Conservation (phyloP, 1,140 invertebrate genomes). For the Oppia nitens region DNA sequence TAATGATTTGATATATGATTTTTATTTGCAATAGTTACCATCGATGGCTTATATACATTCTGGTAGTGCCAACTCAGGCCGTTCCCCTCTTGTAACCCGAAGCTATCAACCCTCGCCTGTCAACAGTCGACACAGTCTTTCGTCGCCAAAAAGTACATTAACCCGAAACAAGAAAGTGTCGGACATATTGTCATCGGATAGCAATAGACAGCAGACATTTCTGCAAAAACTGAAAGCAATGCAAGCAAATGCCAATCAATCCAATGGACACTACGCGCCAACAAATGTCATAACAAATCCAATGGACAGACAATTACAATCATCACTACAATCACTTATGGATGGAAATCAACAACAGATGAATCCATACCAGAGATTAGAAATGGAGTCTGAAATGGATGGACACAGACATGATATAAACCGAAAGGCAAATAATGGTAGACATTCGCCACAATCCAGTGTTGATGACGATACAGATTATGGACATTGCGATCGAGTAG, state of each 20-base stretch:
- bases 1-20: constrained; percentile 15
- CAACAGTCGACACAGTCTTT: neutral
- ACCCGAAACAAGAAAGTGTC: neutral
- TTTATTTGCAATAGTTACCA: neutral
- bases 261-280: neutral
- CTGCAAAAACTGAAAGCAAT: neutral
- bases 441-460: neutral
- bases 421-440: neutral
- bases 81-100: neutral
- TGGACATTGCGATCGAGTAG: neutral
- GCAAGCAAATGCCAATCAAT: neutral
- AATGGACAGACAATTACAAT: neutral
- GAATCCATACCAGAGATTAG: neutral
- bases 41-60: constrained; percentile 3
- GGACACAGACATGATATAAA: neutral
- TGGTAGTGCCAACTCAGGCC: neutral
- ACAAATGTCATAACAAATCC: neutral
- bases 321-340: neutral
- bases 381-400: neutral
- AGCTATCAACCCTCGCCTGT: neutral
- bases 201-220: neutral
- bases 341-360: neutral
- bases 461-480: neutral
- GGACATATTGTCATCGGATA: neutral
- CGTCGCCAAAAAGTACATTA: neutral